Conservation (phyloP, 37 sponge, comb jelly and placozoan species). For the Cliona cf. orientalis region DNA sequence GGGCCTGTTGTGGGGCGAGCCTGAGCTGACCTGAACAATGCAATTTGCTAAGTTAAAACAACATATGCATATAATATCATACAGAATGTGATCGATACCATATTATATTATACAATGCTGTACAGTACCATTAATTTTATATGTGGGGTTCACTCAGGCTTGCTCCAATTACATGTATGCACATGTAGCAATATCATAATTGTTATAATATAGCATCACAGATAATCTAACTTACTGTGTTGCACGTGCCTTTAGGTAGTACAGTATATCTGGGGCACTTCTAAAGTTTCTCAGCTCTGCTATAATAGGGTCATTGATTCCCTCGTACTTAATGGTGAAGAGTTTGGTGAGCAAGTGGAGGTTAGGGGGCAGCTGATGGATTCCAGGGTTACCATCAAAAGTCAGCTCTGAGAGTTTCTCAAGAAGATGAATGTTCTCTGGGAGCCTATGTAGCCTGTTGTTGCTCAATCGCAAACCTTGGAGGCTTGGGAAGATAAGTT, state of each 20-base stretch:
- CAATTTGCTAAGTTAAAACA: too few relatives aligned
- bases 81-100: too few relatives aligned
- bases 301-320: constrained; percentile 55
- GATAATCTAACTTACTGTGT: constrained; percentile 31
- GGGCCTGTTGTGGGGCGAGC: too few relatives aligned
- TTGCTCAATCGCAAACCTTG: constrained; percentile 42
- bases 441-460: constrained; percentile 29
- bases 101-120: too few relatives aligned
- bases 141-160: too few relatives aligned
- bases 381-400: constrained; percentile 26
- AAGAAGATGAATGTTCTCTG: constrained; percentile 38
- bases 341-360: constrained; percentile 39
- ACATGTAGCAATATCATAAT: too few relatives aligned
- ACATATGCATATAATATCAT: too few relatives aligned
- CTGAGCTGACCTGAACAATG: too few relatives aligned
- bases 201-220: too few relatives aligned
- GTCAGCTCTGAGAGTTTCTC: constrained; percentile 26
- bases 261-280: constrained; percentile 24
- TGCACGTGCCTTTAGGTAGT: constrained; percentile 53
- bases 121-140: too few relatives aligned
- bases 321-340: constrained; percentile 38
- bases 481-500: constrained; percentile 48
- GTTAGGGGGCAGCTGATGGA: constrained; percentile 22
- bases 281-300: constrained; percentile 20
- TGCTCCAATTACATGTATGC: too few relatives aligned